Conservation (phyloP, 1,140 invertebrate species). For the Planococcus citri region DNA sequence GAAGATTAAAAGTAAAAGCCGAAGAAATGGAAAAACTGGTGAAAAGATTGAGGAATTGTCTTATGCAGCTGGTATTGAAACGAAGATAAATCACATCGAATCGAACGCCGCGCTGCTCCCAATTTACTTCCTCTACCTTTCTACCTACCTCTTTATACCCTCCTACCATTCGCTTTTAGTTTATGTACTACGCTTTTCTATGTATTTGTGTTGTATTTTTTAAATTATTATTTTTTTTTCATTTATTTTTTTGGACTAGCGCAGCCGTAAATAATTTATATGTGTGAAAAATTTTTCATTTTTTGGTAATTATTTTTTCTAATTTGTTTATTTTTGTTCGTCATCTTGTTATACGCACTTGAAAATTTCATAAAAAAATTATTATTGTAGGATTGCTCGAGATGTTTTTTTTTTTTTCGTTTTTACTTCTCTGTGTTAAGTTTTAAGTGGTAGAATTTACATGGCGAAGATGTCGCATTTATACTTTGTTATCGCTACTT, state of each 20-base stretch:
- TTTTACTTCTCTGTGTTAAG: neutral
- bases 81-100: neutral
- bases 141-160: no score
- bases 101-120: no score
- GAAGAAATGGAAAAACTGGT: slow-evolving; percentile 40
- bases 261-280: no score
- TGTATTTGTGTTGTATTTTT: neutral
- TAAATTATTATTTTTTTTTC: neutral
- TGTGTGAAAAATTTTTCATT: no score
- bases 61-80: slow-evolving; percentile 29
- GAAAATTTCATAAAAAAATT: no score
- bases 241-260: neutral
- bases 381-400: no score
- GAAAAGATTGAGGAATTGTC: slow-evolving; percentile 35
- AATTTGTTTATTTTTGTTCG: no score
- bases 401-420: neutral
- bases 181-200: neutral
- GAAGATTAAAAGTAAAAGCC: slow-evolving; percentile 36
- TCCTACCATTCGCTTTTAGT: neutral
- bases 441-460: neutral
- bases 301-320: no score
- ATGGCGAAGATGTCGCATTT: neutral
- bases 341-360: no score
- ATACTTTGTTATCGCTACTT: neutral
- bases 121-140: no score